Conservation (phyloP, 2,888 invertebrate genomes). For the Bombylius major region DNA sequence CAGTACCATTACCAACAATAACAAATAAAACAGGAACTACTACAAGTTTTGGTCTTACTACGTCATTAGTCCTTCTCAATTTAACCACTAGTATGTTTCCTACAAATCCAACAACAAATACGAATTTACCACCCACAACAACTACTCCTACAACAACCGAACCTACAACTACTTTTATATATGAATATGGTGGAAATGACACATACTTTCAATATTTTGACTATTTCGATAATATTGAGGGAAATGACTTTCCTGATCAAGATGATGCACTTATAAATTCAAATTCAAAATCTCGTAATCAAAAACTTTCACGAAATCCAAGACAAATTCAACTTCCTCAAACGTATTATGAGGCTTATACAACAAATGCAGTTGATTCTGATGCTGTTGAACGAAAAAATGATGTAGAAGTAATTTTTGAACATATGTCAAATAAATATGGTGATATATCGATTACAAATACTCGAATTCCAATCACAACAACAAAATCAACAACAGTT, state of each 20-base stretch:
- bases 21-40: not conserved
- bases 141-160: not conserved
- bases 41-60: constrained; percentile 19
- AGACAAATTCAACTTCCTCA: not conserved
- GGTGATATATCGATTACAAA: not conserved
- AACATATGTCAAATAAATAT: constrained; percentile 10
- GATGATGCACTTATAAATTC: not conserved
- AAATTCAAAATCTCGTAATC: not conserved
- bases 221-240: constrained; percentile 21
- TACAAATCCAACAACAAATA: not conserved
- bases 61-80: constrained; percentile 33
- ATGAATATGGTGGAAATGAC: constrained; percentile 16
- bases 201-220: constrained; percentile 29
- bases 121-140: not conserved
- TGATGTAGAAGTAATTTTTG: constrained; percentile 21
- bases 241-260: not conserved
- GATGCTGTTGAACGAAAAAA: constrained; percentile 14
- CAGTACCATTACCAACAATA: not conserved
- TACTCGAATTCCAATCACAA: constrained; percentile 8
- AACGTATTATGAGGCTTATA: not conserved
- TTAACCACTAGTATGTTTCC: constrained; percentile 27
- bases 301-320: not conserved
- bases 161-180: not conserved
- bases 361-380: not conserved
- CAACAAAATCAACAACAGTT: constrained; percentile 16